A percentile compares a stretch with the other conserved stretches of the same genome.
Evolutionary conservation across 2,888 invertebrate genomes (phyloP).

Genomic region (Exocentrus adspersus): DNA sequence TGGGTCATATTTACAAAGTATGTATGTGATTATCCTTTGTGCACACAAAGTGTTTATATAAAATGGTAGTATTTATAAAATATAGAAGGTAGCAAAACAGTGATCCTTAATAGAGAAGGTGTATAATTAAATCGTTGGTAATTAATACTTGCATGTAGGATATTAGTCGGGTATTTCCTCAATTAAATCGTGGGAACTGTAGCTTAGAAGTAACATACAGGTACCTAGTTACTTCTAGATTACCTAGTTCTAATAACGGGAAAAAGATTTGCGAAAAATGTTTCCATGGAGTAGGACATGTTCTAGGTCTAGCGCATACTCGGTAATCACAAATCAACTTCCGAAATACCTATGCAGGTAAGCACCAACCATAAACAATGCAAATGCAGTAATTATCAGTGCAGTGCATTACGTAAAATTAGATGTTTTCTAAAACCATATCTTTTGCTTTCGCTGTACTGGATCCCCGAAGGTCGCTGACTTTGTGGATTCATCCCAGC

Average conservation of each 20-base stretch:
- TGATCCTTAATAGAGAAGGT: neutral
- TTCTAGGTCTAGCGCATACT: too few relatives aligned
- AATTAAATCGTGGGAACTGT: conserved; percentile 5
- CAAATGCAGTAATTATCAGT: conserved; percentile 6
- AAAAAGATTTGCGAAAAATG: too few relatives aligned
- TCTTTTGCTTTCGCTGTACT: conserved; percentile 50
- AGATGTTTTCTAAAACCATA: conserved; percentile 31
- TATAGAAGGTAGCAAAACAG: neutral
- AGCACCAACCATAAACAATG: neutral
- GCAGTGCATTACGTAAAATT: conserved; percentile 7
- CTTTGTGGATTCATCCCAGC: conserved; percentile 53
- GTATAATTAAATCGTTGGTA: conserved; percentile 6
- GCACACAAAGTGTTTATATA: neutral
- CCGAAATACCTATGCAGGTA: neutral
- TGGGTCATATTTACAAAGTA: neutral
- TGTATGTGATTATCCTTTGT: too few relatives aligned
- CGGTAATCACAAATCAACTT: neutral
- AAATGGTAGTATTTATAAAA: neutral
- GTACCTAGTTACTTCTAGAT: neutral
- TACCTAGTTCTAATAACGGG: too few relatives aligned
- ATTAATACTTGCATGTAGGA: conserved; percentile 1
- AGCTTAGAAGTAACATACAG: neutral
- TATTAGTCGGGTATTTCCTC: conserved; percentile 1
- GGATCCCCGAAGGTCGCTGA: conserved; percentile 50
- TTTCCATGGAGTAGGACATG: too few relatives aligned